These are phyloP conservation scores for Acanthosepion lycidas DNA, from an alignment of 2,888 invertebrate species.

Conservation along the genomic window DNA sequence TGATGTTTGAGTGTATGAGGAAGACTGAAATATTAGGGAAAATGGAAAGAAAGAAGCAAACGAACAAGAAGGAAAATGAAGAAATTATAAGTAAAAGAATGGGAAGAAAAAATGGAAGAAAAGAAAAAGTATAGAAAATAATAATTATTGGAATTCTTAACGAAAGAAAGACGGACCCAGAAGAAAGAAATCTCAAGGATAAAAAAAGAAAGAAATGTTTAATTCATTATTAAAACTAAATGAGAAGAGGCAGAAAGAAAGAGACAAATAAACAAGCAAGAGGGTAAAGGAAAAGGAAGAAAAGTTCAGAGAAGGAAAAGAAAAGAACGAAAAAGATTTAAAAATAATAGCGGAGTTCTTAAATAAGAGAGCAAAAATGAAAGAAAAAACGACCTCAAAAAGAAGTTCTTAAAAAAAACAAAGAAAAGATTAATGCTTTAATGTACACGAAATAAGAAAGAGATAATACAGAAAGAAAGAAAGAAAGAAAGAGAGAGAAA, in stretches of 20 bases:
- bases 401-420: too few species aligned
- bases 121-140: too few species aligned
- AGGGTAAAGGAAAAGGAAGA: background rate
- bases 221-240: too few species aligned
- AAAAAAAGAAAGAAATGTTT: too few species aligned
- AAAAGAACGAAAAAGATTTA: background rate
- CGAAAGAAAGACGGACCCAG: too few species aligned
- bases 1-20: background rate
- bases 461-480: background rate
- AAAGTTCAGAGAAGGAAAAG: background rate
- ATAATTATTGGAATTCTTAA: too few species aligned
- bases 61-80: background rate
- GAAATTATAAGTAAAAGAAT: background rate
- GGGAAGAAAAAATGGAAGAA: too few species aligned
- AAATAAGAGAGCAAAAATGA: background rate
- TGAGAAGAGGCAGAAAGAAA: background rate
- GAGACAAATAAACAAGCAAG: background rate
- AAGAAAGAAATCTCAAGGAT: too few species aligned
- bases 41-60: background rate
- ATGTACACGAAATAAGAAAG: too few species aligned
- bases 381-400: too few species aligned
- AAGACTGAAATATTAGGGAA: background rate
- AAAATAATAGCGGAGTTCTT: background rate
- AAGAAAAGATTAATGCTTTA: too few species aligned
- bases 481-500: background rate